Conservation (phyloP, 2,113 vertebrate species). For the Ictalurus punctatus region DNA sequence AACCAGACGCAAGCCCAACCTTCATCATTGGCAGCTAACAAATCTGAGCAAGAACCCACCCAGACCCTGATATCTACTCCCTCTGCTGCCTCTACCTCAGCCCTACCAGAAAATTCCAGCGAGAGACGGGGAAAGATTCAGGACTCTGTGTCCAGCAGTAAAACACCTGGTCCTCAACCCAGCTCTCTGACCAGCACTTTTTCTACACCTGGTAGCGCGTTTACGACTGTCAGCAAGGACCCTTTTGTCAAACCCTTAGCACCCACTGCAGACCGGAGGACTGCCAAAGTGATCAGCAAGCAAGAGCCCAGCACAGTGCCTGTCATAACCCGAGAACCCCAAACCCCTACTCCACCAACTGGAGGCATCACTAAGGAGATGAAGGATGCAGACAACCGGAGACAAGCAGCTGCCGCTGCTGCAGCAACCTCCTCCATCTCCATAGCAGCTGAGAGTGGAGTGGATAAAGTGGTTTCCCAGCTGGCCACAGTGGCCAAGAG, state of each 20-base stretch:
- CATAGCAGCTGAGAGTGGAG: slow-evolving; percentile 55
- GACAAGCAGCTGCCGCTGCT: slow-evolving; percentile 48
- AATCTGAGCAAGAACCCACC: slow-evolving; percentile 26
- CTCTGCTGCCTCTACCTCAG: slow-evolving; percentile 39
- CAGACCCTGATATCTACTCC: slow-evolving; percentile 21
- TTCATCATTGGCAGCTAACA: slow-evolving; percentile 32
- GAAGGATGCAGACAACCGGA: slow-evolving; percentile 68
- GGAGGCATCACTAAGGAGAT: slow-evolving; percentile 71
- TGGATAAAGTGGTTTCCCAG: slow-evolving; percentile 70
- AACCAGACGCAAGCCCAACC: slow-evolving; percentile 43
- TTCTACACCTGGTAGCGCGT: slow-evolving; percentile 73
- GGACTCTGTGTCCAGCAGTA: slow-evolving; percentile 43
- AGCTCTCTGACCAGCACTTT: slow-evolving; percentile 63
- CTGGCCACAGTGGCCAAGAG: slow-evolving; percentile 73
- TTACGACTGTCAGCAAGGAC: slow-evolving; percentile 71
- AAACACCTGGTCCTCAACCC: slow-evolving; percentile 47
- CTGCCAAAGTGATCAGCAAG: slow-evolving; percentile 17
- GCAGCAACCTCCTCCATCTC: slow-evolving; percentile 10
- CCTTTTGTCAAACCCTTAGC: slow-evolving; percentile 60
- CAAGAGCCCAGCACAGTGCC: slow-evolving; percentile 35
- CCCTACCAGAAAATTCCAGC: slow-evolving; percentile 32
- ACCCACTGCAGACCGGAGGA: slow-evolving; percentile 56
- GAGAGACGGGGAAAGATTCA: slow-evolving; percentile 42
- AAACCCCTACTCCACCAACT: slow-evolving; percentile 58
- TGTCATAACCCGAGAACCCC: slow-evolving; percentile 38